Conservation (phyloP, 37 sponge, comb jelly and placozoan species). For the Halisarca cf. caerulea region DNA sequence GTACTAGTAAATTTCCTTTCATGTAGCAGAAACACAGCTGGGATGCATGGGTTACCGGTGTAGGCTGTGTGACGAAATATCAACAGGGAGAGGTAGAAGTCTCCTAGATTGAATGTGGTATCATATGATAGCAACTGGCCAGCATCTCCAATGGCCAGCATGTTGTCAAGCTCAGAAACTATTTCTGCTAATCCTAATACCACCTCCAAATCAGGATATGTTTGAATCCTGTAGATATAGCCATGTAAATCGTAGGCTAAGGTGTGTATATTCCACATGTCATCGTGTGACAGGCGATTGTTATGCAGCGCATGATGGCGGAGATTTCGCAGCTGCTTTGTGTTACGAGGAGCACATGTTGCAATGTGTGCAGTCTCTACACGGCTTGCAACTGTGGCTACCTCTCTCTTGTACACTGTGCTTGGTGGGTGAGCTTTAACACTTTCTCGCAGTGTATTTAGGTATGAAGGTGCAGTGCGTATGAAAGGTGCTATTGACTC, state of each 20-base stretch:
- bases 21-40: not conserved
- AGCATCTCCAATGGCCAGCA: conserved; percentile 20
- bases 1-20: not conserved
- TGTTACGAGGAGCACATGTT: conserved; percentile 26
- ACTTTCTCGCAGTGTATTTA: not conserved
- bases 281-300: conserved; percentile 46
- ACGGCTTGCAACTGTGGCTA: conserved; percentile 12
- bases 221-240: conserved; percentile 35
- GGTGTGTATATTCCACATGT: conserved; percentile 50
- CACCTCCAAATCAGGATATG: conserved; percentile 49
- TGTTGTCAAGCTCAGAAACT: conserved; percentile 21
- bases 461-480: not conserved
- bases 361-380: not conserved
- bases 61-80: conserved; percentile 38
- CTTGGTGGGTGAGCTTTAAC: not conserved
- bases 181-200: conserved; percentile 2
- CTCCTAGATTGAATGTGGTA: conserved; percentile 56
- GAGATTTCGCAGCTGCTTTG: conserved; percentile 46
- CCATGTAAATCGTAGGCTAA: conserved; percentile 40
- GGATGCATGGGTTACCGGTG: not conserved
- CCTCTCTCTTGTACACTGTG: not conserved
- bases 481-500: not conserved
- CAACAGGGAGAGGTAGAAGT: conserved; percentile 40
- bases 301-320: conserved; percentile 4
- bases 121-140: conserved; percentile 29